Evolutionary conservation across 2,797 vertebrate genomes (phyloP), one percentile per base, ranked within the genome.

Genomic region (Linurgus olivaceus): DNA sequence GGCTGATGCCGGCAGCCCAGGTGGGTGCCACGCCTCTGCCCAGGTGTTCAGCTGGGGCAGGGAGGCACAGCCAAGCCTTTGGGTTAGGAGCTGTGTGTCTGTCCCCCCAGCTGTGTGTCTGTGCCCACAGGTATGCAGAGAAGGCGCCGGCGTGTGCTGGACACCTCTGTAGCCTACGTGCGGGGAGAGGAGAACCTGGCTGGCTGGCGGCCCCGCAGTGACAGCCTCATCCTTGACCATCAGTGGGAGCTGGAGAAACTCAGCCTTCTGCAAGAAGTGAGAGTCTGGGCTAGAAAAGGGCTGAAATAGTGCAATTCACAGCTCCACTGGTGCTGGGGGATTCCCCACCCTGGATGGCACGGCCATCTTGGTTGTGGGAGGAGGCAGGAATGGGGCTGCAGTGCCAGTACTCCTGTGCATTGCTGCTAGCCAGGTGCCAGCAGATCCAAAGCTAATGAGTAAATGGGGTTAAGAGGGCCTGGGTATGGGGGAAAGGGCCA

Each of bases 241-340:
- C 99, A 99, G 93, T 99, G 99, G 99, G 99, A 99, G 97, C 97
- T 99, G 97, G 99, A 99, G 96, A 99, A 99, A 92, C 99, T 99
- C 95, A 99, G 99, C 86, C 98, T 99, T 20, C 98, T 99, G 94
- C 99, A 99, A 96, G 99, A 99, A 98, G 99, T 99, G 94, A 95
- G 97, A 77, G 28, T 35, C 21, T 62, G 57, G 48, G 54, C 67
- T 88, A 40, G 37, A 66, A 68, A 77, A 0, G 1, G 44, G 47
- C 45, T 4, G 6, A 50, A 62, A 63, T 0, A 0, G 10, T 62
- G 55, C 55, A 38, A 38, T 17, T 52, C 1, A 7, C 47, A 63
- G 55, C 37, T 79, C 29, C n/a, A 2, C n/a, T 0, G 6, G 19
- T 8, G 18, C 59, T 4, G 6, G 11, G 33, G 18, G 17, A 31